Evolutionary conservation across 1,140 invertebrate species (phyloP), one percentile per base, ranked within the genome.

Genomic region (Diplogasteroides magnus): DNA sequence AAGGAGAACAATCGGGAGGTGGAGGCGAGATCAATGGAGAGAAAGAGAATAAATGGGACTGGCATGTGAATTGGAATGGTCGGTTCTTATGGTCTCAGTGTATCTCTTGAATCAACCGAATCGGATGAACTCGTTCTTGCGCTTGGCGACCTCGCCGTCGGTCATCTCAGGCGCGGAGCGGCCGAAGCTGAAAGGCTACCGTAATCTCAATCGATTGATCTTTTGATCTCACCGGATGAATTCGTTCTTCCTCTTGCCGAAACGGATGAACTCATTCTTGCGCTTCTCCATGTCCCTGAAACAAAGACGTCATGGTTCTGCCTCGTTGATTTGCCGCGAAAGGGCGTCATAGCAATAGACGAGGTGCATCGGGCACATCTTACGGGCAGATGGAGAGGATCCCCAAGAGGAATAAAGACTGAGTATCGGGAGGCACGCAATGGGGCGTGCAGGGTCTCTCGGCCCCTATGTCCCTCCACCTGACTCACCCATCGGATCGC

Each of bases 71-170:
- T 48, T 6, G 6, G 37, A 48, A n/a, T n/a, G n/a, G n/a, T 48
- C 19, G 37, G 37, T 11, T 11, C 37, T 11, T 11, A 48, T 6
- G 19, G 37, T 11, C 37, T 6, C 6, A 48, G 37, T 6, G 37
- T 11, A 48, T 19, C 6, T 48, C 19, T 6, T 27, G 57, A 67
- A 26, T 28, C 68, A 74, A 14, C 75, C 75, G 63, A 77, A 77
- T 70, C 75, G 75, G 61, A 77, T 77, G 75, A 77, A 77, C 64
- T 77, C 75, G 68, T 77, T 77, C 71, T 77, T 77, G 60, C 75
- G 29, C 60, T 77, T 77, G 37, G 69, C 63, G 61, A 65, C 58
- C 64, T 64, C 23, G 26, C 62, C 57, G 26, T 65, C 55, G 62
- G 29, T 23, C 15, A 69, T 28, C 15, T n/a, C 63, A 2, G 68